Conservation (phyloP, 2,797 vertebrate species). For the Cyprinella venusta region DNA sequence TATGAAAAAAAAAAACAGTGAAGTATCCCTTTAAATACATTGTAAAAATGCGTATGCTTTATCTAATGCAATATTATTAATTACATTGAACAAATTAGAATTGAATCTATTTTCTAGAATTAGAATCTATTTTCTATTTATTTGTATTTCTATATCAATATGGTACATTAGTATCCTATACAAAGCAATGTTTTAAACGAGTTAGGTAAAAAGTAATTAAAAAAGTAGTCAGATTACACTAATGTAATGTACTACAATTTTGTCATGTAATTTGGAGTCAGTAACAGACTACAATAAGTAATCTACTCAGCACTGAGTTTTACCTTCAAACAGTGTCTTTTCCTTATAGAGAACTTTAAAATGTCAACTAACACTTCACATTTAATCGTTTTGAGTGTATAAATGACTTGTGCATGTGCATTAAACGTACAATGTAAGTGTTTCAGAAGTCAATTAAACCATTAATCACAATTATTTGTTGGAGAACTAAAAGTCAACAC, state of each 20-base stretch:
- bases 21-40: too few relatives aligned
- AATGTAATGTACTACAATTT: not conserved
- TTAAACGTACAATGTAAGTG: not conserved
- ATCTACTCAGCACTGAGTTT: not conserved
- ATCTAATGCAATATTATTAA: too few relatives aligned
- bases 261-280: not conserved
- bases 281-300: not conserved
- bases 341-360: not conserved
- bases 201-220: not conserved
- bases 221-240: not conserved
- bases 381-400: not conserved
- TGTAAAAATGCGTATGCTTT: too few relatives aligned
- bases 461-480: not conserved
- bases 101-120: not conserved
- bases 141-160: not conserved
- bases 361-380: not conserved
- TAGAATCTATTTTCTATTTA: not conserved
- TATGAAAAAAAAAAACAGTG: too few relatives aligned
- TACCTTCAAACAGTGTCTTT: too few relatives aligned
- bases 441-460: slow-evolving; percentile 1
- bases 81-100: too few relatives aligned
- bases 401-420: not conserved
- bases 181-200: not conserved
- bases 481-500: not conserved
- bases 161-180: not conserved